Evolutionary conservation across 1,140 invertebrate genomes (phyloP), one percentile per base, ranked within the genome.

Genomic region (Oscheius sp.): DNA sequence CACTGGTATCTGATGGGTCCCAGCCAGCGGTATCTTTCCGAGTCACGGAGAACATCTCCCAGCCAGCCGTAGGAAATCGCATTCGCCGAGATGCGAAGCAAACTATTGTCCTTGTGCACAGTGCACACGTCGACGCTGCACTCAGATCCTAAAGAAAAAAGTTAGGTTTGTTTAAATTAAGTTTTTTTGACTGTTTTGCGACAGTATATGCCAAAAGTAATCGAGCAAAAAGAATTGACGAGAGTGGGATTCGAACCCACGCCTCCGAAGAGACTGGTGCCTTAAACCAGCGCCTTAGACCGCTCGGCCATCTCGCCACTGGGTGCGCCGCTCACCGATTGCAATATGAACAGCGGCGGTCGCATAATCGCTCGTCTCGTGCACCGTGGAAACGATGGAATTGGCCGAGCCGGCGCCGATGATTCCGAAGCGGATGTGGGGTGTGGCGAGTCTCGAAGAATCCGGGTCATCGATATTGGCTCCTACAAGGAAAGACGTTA

Each of bases 261-360:
- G 81, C 81, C 92, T 91, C 91, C 91, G 91, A 92, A 90, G 91
- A 92, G 92, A 93, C 92, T 93, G 92, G 92, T 94, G 92, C 92
- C 92, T 94, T 92, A 94, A 94, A 94, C 92, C 92, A 94, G 92
- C 92, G 92, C 92, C 92, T 94, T 94, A 94, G 92, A 94, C 92
- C 92, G 28, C 49, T 10, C 38, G 38, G 7, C 7, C 38, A 42
- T 10, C 7, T 42, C 38, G 38, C n/a, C 7, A 42, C 7, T 42
- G 38, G n/a, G 38, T 23, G 28, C 4, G 28, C 49, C 4, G 23
- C 66, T 83, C 82, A 86, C 89, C 92, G 73, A 93, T 87, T 74
- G 93, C 89, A 77, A 94, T 91, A 82, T 93, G 90, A 71, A 95
- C 87, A 2, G 90, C 89, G 1, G 91, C 90, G 0, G 93, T 94